phyloP scores from a whole-genome alignment of 2,113 vertebrate species.

The Sinocyclocheilus rhinocerous region DNA sequence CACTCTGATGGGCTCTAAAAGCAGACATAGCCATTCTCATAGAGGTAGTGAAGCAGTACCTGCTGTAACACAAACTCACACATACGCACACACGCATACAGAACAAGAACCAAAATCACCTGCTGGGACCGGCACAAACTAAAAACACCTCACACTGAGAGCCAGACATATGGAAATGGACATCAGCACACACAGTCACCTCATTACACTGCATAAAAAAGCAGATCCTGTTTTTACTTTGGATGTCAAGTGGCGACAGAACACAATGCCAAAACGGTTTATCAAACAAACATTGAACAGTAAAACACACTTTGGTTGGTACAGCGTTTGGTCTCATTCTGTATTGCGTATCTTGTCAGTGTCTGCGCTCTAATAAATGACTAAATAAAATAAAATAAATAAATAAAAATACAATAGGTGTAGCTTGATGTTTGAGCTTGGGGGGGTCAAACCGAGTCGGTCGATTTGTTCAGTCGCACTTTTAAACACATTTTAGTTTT shows the following conservation, averaged over 20 bases:
- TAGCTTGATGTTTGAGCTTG: too few species aligned
- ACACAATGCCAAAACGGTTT: not conserved
- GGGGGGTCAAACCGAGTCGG: too few species aligned
- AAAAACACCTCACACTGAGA: conserved; percentile 22
- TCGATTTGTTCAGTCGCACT: too few species aligned
- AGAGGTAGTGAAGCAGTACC: not conserved
- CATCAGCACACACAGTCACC: conserved; percentile 18
- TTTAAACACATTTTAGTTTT: too few species aligned
- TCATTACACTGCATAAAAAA: not conserved
- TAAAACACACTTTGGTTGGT: not conserved
- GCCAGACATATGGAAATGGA: conserved; percentile 38
- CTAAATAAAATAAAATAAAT: too few species aligned
- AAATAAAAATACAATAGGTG: too few species aligned
- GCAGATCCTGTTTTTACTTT: not conserved
- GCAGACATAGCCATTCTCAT: conserved; percentile 24
- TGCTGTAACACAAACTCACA: conserved; percentile 13
- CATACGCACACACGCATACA: not conserved
- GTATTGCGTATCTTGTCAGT: too few species aligned
- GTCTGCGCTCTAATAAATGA: too few species aligned
- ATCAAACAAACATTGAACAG: not conserved
- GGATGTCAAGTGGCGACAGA: not conserved
- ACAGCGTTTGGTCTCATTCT: too few species aligned
- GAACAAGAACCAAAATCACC: conserved; percentile 5
- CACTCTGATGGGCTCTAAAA: conserved; percentile 50
- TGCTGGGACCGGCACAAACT: conserved; percentile 6